These are phyloP conservation scores for Zaprionus vittiger DNA, from an alignment of 1,140 invertebrate genomes.

Conservation along the genomic window DNA sequence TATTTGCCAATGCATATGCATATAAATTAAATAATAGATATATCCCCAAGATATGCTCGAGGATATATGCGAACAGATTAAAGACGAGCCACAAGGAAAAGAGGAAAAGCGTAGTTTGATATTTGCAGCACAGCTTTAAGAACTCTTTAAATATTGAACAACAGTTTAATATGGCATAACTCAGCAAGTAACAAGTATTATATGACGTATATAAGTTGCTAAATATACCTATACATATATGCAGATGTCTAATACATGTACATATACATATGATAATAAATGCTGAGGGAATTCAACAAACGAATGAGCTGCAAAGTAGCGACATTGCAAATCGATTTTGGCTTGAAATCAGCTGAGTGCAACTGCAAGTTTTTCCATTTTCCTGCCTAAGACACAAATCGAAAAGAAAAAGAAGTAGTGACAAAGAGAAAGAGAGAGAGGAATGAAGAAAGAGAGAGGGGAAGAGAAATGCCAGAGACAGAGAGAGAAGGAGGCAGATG, in stretches of 20 bases:
- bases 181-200: background rate
- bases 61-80: background rate
- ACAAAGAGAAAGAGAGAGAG: background rate
- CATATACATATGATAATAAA: no score
- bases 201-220: no score
- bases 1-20: slow-evolving; percentile 2
- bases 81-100: background rate
- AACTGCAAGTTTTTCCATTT: slow-evolving; percentile 14
- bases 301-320: background rate
- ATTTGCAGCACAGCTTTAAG: background rate
- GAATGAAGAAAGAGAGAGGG: background rate
- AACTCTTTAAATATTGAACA: background rate
- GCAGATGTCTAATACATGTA: no score
- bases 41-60: background rate
- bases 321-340: background rate
- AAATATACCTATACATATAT: no score
- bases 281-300: background rate
- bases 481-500: background rate
- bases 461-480: background rate
- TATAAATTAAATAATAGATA: slow-evolving; percentile 2
- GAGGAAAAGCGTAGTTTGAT: no score
- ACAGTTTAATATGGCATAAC: background rate
- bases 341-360: background rate
- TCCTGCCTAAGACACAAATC: background rate
- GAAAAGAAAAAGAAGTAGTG: background rate